Evolutionary conservation across 2,888 invertebrate species (phyloP).

Genomic region (Apomyelois bistriatella): DNA sequence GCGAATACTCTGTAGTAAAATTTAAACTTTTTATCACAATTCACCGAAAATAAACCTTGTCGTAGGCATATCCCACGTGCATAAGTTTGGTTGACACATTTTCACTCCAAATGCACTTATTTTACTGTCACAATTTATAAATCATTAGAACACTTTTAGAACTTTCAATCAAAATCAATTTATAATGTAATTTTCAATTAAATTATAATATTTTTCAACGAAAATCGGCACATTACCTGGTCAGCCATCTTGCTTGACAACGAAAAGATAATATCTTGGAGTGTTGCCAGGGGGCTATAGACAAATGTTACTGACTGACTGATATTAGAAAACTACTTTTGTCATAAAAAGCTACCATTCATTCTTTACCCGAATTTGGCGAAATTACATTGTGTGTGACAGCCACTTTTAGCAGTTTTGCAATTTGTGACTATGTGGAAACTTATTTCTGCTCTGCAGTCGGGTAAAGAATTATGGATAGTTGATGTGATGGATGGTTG

Average conservation of each 20-base stretch:
- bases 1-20: neutral
- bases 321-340: too few relatives aligned
- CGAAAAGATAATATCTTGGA: conserved; percentile 59
- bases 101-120: conserved; percentile 27
- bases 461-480: too few relatives aligned
- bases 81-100: conserved; percentile 39
- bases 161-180: conserved; percentile 18
- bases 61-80: conserved; percentile 52
- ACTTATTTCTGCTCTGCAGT: too few relatives aligned
- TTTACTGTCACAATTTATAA: conserved; percentile 26
- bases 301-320: too few relatives aligned
- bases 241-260: conserved; percentile 88
- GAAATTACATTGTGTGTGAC: too few relatives aligned
- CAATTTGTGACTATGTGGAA: too few relatives aligned
- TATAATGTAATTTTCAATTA: conserved; percentile 16
- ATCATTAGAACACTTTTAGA: conserved; percentile 10
- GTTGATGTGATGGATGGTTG: too few relatives aligned
- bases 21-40: neutral
- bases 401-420: too few relatives aligned
- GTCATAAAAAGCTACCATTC: too few relatives aligned
- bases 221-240: conserved; percentile 82
- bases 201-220: conserved; percentile 35
- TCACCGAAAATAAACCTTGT: neutral
- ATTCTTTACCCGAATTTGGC: too few relatives aligned
- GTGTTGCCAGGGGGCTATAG: neutral